Base-by-base conservation (phyloP, 1,140 invertebrate species). In the Zaprionus africanus region DNA sequence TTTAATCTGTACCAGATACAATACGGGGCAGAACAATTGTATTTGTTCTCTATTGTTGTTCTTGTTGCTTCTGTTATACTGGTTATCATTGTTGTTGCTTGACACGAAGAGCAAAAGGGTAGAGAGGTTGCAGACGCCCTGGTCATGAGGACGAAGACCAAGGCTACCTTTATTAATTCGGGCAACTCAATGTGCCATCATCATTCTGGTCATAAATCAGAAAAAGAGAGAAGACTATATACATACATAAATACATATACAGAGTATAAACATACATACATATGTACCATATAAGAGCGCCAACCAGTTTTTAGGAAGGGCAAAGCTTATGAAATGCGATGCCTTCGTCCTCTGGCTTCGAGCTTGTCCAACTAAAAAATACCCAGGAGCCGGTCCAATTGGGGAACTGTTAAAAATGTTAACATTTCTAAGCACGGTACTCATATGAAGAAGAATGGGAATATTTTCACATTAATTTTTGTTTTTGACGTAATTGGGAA, bases 191-290 rank as follows among this genome's bases (percentile, higher is more conserved):
- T 75, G 65, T 51, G 73, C 60, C 60, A 54, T 77, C 83, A 66
- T 82, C 84, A 83, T 78, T 73, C 83, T 73, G 83, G 67, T 64
- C 68, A 88, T 87, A 87, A 87, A 87, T 87, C 84, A 83, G 67
- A 41, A 53, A 56, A 56, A 66, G 64, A 34, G 71, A 79, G 24
- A 61, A 36, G 68, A 38, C 51, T 26, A 61, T 54, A 79, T 69
- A 31, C 31, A 11, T 28, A 28, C 1, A 1, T 26, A 26, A 0
- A 2, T 28, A 28, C 28, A 1, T 7, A 31, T 9, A 31, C 7
- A 31, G n/a, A n/a, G n/a, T 9, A 31, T 4, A 26, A 22, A 26
- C 5, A 6, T 7, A 31, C 28, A 11, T 11, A 34, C 3, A 9
- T 31, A 31, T 4, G 3, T 31, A 31, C 31, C 1, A 34, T 34